Evolutionary conservation across 1,140 invertebrate species (phyloP), one percentile per base, ranked within the genome.

Genomic region (Dendroctonus valens): DNA sequence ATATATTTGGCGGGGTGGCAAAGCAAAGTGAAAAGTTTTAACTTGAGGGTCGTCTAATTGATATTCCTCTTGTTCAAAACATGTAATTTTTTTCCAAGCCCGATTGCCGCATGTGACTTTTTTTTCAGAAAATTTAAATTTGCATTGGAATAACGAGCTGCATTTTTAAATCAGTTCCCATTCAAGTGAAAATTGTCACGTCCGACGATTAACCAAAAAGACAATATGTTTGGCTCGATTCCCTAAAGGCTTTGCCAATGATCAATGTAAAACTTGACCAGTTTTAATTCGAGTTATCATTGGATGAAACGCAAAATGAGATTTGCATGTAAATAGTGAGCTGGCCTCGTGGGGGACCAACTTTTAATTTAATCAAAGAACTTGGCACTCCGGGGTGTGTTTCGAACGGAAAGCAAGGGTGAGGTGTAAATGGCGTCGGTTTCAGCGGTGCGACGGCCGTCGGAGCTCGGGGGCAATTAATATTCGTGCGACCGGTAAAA

Each of bases 281-380:
- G 48, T 62, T 62, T 53, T 9, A n/a, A 44, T 52, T 41, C 39
- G 39, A 39, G 44, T 14, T 38, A 64, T 69, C 66, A 72, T 66
- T 63, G 68, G 70, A 48, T 72, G 71, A 74, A 74, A 55, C 70
- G 70, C 58, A 71, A 74, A 78, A 78, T 77, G 77, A 78, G 76
- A 77, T 78, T 78, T 77, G 72, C 76, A 78, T 77, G 77, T 77
- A 78, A 78, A 77, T 77, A 74, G 72, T 73, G 63, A 71, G 58
- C 65, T 61, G 59, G 59, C 54, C 70, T 61, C 70, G 42, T 26
- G 71, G 74, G 68, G 68, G 44, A 41, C 41, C 70, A 78, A 78
- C 74, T 78, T 78, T 77, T 77, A 78, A 78, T 78, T 78, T 78
- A 78, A 78, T 78, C 77, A 78, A 77, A 76, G 74, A 78, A 77